phyloP scores from a whole-genome alignment of 53 echinoderm and acorn worm genomes.

The Patiria pectinifera region DNA sequence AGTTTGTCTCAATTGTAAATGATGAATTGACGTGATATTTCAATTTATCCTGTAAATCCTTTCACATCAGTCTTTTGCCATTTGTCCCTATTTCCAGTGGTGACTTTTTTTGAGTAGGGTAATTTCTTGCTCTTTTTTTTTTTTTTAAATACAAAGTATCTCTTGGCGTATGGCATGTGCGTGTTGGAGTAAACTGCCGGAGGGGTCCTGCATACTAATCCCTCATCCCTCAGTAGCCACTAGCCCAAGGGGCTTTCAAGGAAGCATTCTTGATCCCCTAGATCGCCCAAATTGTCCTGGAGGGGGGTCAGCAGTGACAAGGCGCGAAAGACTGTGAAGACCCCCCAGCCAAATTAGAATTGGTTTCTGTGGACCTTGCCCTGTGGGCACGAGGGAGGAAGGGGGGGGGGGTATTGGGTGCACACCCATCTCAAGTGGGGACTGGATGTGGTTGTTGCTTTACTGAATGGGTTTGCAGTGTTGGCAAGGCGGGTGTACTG shows the following conservation, averaged over 20 bases:
- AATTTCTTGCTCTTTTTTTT: neutral
- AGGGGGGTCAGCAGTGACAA: constrained; percentile 44
- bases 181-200: neutral
- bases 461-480: neutral
- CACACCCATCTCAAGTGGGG: neutral
- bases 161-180: neutral
- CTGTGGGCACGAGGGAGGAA: neutral
- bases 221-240: constrained; percentile 48
- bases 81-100: neutral
- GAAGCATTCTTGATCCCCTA: constrained; percentile 52
- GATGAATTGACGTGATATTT: neutral
- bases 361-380: neutral
- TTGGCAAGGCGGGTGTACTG: too few relatives aligned
- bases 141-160: neutral
- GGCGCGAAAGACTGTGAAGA: constrained; percentile 19
- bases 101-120: neutral
- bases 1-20: neutral
- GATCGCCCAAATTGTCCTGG: constrained; percentile 25
- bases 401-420: neutral
- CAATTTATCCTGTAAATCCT: neutral
- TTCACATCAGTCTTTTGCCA: neutral
- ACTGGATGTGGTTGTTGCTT: neutral
- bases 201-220: constrained; percentile 24
- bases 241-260: constrained; percentile 50
- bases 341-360: neutral